phyloP scores from a whole-genome alignment of 2,113 vertebrate genomes.

The Perca fluviatilis region DNA sequence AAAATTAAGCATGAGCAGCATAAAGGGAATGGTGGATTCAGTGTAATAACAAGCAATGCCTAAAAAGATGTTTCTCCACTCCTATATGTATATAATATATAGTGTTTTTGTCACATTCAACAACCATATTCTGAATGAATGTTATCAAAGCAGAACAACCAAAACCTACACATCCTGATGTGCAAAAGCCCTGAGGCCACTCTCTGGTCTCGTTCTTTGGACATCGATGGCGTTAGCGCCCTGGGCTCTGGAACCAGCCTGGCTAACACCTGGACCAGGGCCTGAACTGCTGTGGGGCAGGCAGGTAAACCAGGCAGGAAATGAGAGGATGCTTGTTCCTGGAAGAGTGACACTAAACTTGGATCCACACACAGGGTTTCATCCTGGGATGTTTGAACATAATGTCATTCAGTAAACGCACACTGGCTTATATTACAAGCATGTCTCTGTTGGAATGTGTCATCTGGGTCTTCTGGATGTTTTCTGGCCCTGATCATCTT shows the following conservation, averaged over 20 bases:
- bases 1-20: constrained; percentile 14
- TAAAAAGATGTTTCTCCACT: constrained; percentile 8
- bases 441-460: constrained; percentile 48
- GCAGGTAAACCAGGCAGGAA: constrained; percentile 66
- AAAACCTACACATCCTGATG: constrained; percentile 7
- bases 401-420: constrained; percentile 35
- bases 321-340: constrained; percentile 68
- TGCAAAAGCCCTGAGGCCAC: constrained; percentile 22
- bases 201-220: constrained; percentile 15
- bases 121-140: background rate
- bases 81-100: background rate
- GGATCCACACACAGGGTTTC: constrained; percentile 37
- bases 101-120: constrained; percentile 2
- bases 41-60: background rate
- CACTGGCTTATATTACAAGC: constrained; percentile 35
- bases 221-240: background rate
- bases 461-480: constrained; percentile 36
- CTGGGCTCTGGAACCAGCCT: constrained; percentile 42
- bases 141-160: constrained; percentile 35
- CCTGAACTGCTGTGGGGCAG: constrained; percentile 46
- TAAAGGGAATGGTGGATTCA: constrained; percentile 1
- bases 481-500: constrained; percentile 53
- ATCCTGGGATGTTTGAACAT: constrained; percentile 61
- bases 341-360: constrained; percentile 50
- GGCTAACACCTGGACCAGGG: constrained; percentile 65